phyloP scores from a whole-genome alignment of 2,888 invertebrate species.

The Drosophila flavopinicola region DNA sequence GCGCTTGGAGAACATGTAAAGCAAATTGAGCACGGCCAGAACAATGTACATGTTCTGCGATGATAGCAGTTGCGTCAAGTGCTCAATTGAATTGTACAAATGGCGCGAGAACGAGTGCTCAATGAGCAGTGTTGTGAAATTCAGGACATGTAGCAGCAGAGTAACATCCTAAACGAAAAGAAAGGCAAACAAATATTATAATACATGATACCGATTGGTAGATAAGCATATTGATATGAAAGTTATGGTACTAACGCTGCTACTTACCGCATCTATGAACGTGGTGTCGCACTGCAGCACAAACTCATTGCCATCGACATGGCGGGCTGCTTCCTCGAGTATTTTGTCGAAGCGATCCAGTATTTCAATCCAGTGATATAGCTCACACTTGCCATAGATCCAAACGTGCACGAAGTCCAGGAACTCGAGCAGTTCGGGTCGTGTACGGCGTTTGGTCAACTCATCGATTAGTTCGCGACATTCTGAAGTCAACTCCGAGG shows the following conservation, averaged over 20 bases:
- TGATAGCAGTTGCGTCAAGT: conserved; percentile 90
- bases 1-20: conserved; percentile 95
- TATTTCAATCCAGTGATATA: conserved; percentile 94
- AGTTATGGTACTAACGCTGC: too few species aligned
- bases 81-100: conserved; percentile 94
- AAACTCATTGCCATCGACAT: conserved; percentile 81
- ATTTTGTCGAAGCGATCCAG: conserved; percentile 91
- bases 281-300: conserved; percentile 89
- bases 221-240: neutral
- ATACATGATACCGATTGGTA: neutral
- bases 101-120: conserved; percentile 95
- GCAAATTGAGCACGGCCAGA: conserved; percentile 92
- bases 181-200: neutral
- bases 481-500: conserved; percentile 92
- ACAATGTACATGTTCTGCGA: conserved; percentile 93
- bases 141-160: conserved; percentile 89
- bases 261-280: conserved; percentile 86
- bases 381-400: conserved; percentile 94
- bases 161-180: conserved; percentile 87
- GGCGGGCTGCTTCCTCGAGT: conserved; percentile 89
- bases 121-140: conserved; percentile 92
- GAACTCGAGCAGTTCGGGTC: conserved; percentile 87
- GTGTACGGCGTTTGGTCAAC: conserved; percentile 88
- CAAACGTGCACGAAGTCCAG: conserved; percentile 90
- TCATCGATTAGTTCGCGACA: conserved; percentile 91